Percentiles rank a stretch among this genome's conserved stretches.
These are phyloP conservation scores for Propithecus coquereli DNA, from an alignment of 2,113 vertebrate species.

Conservation along the genomic window DNA sequence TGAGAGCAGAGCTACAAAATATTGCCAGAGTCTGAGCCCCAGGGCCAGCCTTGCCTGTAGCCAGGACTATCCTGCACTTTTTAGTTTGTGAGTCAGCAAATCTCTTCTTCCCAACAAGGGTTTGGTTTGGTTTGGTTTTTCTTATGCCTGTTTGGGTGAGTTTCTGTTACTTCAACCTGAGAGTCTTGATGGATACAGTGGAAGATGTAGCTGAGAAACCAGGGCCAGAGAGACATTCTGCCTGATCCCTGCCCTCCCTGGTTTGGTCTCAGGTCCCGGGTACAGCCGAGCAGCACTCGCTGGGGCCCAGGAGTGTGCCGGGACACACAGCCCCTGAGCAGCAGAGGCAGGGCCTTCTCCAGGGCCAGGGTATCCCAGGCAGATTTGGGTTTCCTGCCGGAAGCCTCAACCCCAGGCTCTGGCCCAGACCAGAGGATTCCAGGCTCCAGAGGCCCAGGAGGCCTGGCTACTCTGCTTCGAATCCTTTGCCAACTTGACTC, in stretches of 20 bases:
- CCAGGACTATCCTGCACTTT: neutral
- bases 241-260: neutral
- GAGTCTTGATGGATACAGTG: accelerated
- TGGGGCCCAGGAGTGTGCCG: accelerated
- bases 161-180: neutral
- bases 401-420: neutral
- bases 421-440: neutral
- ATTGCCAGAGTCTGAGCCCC: neutral
- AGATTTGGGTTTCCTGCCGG: neutral
- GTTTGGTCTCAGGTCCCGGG: neutral
- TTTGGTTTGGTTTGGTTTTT: neutral
- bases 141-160: too few relatives aligned
- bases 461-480: neutral
- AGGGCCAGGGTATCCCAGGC: neutral
- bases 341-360: neutral
- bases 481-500: neutral
- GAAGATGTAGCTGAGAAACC: neutral
- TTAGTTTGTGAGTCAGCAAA: neutral
- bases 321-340: neutral
- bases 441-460: neutral
- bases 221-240: neutral
- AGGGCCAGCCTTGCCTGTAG: neutral
- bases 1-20: neutral
- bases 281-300: neutral
- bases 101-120: neutral